These are phyloP conservation scores for Kryphioiulus occultus DNA, from an alignment of 2,888 invertebrate genomes.

Conservation along the genomic window DNA sequence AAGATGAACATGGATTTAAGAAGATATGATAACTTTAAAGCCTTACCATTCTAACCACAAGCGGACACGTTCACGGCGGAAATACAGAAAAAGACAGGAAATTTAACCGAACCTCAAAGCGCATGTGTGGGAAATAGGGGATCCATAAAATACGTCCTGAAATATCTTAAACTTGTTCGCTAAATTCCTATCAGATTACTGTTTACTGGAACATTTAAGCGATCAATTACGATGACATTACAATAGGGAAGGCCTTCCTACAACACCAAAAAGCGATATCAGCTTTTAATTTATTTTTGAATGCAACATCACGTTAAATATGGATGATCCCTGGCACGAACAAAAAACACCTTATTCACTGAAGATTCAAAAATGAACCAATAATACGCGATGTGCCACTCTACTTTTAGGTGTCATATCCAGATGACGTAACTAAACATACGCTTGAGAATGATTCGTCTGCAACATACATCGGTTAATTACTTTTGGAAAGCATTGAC, in stretches of 20 bases:
- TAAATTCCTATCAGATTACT: no score
- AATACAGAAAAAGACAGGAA: not conserved
- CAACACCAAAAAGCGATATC: no score
- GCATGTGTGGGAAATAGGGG: not conserved
- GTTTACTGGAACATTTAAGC: no score
- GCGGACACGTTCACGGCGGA: not conserved
- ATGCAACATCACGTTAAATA: not conserved
- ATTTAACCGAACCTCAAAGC: not conserved
- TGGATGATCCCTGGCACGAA: not conserved
- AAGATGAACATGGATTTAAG: not conserved
- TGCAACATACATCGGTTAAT: not conserved
- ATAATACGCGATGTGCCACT: not conserved
- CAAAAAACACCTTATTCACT: no score
- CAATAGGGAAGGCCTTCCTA: no score
- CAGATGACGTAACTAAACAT: no score
- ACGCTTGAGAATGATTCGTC: not conserved
- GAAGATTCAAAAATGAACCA: no score
- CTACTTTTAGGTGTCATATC: not conserved
- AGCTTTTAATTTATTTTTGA: not conserved
- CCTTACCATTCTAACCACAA: not conserved
- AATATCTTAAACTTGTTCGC: no score
- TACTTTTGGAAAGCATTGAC: slow-evolving; percentile 20
- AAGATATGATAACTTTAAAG: not conserved
- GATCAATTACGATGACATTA: no score
- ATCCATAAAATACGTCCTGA: not conserved